Base-by-base conservation (phyloP, 2,888 invertebrate species). In the Octodonta nipae region DNA sequence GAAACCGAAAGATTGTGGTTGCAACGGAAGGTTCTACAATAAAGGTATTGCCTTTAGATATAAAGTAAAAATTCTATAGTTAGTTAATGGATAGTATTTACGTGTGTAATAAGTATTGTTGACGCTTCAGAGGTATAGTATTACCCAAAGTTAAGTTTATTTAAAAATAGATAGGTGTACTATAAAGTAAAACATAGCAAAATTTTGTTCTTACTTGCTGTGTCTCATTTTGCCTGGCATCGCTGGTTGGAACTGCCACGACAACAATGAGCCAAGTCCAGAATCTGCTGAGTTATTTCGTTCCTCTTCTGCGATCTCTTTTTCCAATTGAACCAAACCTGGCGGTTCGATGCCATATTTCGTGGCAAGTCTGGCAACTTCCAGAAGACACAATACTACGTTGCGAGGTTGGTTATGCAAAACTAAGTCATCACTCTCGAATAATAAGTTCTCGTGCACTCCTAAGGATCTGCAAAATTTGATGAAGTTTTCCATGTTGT, bases 401-500 rank as follows among this genome's bases (percentile, higher is more conserved):
- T 83, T 82, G 1, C 86, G 71, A 13, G 85, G 84, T 52, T 84
- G 81, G 47, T 78, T 79, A 58, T 87, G 86, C 16, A 85, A 66
- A 33, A 88, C 86, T 46, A 88, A 68, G 57, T 86, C 86, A 55
- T 88, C 87, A 50, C 86, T 86, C 65, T 89, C 88, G 58, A 89
- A 89, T 26, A 88, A 69, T 34, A 86, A 68, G 60, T 87, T 87
- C 58, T 85, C 81, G 50, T 85, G 85, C 17, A 89, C 84, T 27
- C 86, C 86, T 32, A 85, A 71, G 31, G 81, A 75, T 34, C 82
- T 71, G 55, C 86, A 86, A 68, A 88, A 88, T 40, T 78, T 77
- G 47, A 88, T 76, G 61, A 88, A 89, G 63, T 86, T 86, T 52
- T 85, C 85, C 49, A 84, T 80, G 63, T 88, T 88, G 63, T 89